Base-by-base conservation (phyloP, 1,140 invertebrate species). In the Drosophila santomea region DNA sequence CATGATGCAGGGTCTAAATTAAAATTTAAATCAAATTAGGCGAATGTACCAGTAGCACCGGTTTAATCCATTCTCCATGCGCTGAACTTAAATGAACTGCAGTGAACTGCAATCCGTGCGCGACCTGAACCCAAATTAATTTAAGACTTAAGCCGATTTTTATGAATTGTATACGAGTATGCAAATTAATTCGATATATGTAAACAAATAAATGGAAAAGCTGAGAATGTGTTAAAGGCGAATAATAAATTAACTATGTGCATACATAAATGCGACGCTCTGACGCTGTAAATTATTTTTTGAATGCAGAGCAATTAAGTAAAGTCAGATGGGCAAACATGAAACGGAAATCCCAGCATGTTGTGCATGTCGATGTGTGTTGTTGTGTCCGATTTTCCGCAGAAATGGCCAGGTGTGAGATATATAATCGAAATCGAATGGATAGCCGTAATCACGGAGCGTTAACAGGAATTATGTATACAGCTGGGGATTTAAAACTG, bases 221-320 rank as follows among this genome's bases (percentile, higher is more conserved):
- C 50, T 36, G 66, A 45, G 62, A 75, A 75, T 74, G 60, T 62
- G 57, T 84, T 75, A 75, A 83, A 80, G 56, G 57, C 64, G 57
- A 58, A 84, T 63, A 80, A 78, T 79, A 72, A 84, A 84, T 83
- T 76, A 78, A 78, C 51, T 82, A 63, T 47, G 52, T 76, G 69
- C 50, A 82, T 64, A 59, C 50, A 61, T 39, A 52, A 4, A 44
- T 20, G 43, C 39, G 43, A 36, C 28, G 15, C 36, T 7, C 17
- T 64, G 67, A 43, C 20, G 41, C 41, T 74, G 73, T 74, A 62
- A 74, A 69, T 57, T 74, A 74, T 63, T 64, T 78, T 74, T 74
- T 78, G 69, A 74, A 68, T 54, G 59, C 38, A 36, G 47, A 58
- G 60, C 56, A 61, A 60, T 78, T 74, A 74, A 82, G 50, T 74